Evolutionary conservation across 2,113 vertebrate genomes (phyloP).

Genomic region (Columba janthina): DNA sequence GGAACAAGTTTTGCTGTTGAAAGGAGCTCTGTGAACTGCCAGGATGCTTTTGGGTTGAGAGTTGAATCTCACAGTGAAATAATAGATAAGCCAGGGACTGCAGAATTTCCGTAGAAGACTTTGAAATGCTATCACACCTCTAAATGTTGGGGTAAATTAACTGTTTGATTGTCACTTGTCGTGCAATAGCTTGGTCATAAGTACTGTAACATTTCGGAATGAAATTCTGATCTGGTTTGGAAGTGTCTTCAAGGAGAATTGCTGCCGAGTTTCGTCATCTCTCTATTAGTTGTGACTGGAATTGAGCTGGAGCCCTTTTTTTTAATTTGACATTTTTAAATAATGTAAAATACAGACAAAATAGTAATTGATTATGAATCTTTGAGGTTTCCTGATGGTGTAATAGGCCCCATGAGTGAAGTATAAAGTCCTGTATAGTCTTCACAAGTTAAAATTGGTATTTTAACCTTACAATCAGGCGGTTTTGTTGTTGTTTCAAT

Average conservation of each 20-base stretch:
- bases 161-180: not conserved
- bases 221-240: not conserved
- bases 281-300: not conserved
- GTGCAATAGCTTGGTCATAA: not conserved
- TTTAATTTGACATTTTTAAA: not conserved
- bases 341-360: not conserved
- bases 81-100: not conserved
- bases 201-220: not conserved
- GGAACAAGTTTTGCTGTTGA: not conserved
- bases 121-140: not conserved
- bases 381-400: not conserved
- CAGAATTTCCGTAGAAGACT: not conserved
- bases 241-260: not conserved
- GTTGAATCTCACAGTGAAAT: not conserved
- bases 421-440: not conserved
- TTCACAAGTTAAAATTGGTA: not conserved
- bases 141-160: not conserved
- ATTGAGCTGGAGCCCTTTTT: not conserved
- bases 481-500: not conserved
- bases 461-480: not conserved
- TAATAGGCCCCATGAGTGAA: not conserved
- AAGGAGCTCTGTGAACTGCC: not conserved
- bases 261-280: not conserved
- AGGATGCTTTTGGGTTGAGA: not conserved
- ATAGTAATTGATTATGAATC: not conserved